A percentile compares a stretch with the other conserved stretches of the same genome.
phyloP scores from a whole-genome alignment of 2,797 vertebrate genomes.

The Sebastes steindachneri region DNA sequence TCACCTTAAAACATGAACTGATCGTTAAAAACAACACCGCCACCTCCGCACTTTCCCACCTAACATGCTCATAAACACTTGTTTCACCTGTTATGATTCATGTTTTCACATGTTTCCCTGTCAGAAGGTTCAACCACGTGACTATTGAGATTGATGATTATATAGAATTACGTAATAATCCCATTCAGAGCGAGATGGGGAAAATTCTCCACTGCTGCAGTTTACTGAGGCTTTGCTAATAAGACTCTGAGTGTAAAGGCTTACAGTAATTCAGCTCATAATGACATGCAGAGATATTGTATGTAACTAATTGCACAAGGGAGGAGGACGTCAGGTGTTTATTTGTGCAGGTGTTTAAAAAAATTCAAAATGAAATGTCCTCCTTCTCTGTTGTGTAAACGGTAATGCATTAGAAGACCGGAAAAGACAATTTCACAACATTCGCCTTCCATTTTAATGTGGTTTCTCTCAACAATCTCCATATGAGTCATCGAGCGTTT shows the following conservation, averaged over 20 bases:
- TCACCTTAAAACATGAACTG: background rate
- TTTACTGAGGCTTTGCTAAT: background rate
- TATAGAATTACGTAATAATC: background rate
- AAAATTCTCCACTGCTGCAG: background rate
- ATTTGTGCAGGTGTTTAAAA: background rate
- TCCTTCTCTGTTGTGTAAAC: background rate
- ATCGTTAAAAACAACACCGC: background rate
- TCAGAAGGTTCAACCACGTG: background rate
- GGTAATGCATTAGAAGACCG: background rate
- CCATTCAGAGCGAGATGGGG: background rate
- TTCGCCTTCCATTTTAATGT: background rate
- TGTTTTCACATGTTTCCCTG: background rate
- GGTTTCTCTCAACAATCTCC: background rate
- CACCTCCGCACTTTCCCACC: constrained; percentile 2
- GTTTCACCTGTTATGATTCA: background rate
- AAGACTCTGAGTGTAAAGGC: background rate
- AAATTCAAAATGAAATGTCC: background rate
- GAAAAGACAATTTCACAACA: too few species aligned
- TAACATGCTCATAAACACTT: background rate
- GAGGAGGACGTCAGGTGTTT: background rate
- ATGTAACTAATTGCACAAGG: background rate
- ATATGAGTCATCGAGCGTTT: constrained; percentile 1
- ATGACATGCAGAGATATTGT: background rate
- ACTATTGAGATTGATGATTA: background rate
- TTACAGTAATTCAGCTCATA: background rate